These are phyloP conservation scores for Anguilla japonica DNA, from an alignment of 2,113 vertebrate genomes.

Conservation along the genomic window DNA sequence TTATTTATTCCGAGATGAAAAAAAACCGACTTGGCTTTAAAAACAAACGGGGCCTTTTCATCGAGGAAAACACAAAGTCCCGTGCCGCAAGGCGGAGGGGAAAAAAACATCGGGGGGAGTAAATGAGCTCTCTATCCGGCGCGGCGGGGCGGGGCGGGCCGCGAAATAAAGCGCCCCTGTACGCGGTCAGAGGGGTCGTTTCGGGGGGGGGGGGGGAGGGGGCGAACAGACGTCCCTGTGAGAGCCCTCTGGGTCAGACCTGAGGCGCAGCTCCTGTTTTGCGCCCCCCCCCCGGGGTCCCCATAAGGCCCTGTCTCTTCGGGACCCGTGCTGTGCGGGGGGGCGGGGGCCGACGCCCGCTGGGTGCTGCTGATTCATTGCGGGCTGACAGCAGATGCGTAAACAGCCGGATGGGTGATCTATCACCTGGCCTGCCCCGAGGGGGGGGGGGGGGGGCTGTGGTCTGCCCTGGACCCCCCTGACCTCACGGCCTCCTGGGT, in stretches of 20 bases:
- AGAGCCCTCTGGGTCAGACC: neutral
- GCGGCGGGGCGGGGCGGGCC: neutral
- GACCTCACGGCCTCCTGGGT: neutral
- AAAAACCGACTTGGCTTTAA: constrained; percentile 19
- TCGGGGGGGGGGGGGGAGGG: neutral
- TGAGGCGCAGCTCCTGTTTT: constrained; percentile 18
- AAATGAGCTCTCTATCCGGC: constrained; percentile 29
- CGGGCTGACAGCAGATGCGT: neutral
- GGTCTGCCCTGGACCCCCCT: neutral
- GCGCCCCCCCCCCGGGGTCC: neutral
- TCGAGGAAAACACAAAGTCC: constrained; percentile 8
- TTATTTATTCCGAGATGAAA: constrained; percentile 19
- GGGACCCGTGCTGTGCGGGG: neutral
- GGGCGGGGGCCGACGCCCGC: constrained; percentile 13
- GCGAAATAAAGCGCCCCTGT: constrained; percentile 20
- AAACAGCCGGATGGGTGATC: constrained; percentile 2
- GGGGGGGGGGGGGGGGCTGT: neutral
- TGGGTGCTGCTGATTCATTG: neutral
- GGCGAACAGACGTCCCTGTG: constrained; percentile 23
- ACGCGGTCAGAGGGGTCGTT: constrained; percentile 23
- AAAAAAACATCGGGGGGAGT: constrained; percentile 6
- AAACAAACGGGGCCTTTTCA: constrained; percentile 26
- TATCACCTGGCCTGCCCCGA: neutral
- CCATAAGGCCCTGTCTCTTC: constrained; percentile 13
- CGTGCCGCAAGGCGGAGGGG: constrained; percentile 14